Percentiles rank a stretch among this genome's conserved stretches.
phyloP scores from a whole-genome alignment of 2,113 vertebrate species.

The Osmerus mordax region DNA sequence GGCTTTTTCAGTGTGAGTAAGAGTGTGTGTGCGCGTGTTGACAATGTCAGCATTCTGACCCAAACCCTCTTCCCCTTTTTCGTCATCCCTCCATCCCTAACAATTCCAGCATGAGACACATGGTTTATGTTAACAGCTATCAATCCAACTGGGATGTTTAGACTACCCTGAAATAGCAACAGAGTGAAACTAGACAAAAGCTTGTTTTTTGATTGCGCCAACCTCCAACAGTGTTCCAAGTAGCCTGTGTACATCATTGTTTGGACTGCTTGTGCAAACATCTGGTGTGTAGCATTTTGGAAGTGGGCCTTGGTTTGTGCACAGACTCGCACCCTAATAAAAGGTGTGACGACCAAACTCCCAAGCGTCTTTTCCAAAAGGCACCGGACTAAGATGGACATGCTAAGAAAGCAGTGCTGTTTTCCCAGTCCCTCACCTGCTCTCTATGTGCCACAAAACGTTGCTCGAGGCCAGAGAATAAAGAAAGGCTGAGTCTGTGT shows the following conservation, averaged over 20 bases:
- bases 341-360: too few relatives aligned
- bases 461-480: not conserved
- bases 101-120: slow-evolving; percentile 18
- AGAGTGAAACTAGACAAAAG: not conserved
- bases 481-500: not conserved
- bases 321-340: too few relatives aligned
- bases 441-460: not conserved
- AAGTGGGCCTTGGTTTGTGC: too few relatives aligned
- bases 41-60: slow-evolving; percentile 31
- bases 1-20: slow-evolving; percentile 21
- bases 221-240: too few relatives aligned
- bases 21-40: not conserved
- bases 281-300: too few relatives aligned
- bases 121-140: not conserved
- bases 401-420: too few relatives aligned
- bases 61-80: slow-evolving; percentile 22
- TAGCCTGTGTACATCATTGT: too few relatives aligned
- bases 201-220: too few relatives aligned
- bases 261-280: too few relatives aligned
- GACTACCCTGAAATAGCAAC: not conserved
- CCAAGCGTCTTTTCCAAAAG: too few relatives aligned
- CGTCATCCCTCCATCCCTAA: slow-evolving; percentile 14
- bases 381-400: too few relatives aligned
- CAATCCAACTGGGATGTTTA: not conserved
- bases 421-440: not conserved